A percentile compares a stretch with the other conserved stretches of the same genome.
Conservation (phyloP, 2,113 vertebrate species). For the Sigmodon hispidus region DNA sequence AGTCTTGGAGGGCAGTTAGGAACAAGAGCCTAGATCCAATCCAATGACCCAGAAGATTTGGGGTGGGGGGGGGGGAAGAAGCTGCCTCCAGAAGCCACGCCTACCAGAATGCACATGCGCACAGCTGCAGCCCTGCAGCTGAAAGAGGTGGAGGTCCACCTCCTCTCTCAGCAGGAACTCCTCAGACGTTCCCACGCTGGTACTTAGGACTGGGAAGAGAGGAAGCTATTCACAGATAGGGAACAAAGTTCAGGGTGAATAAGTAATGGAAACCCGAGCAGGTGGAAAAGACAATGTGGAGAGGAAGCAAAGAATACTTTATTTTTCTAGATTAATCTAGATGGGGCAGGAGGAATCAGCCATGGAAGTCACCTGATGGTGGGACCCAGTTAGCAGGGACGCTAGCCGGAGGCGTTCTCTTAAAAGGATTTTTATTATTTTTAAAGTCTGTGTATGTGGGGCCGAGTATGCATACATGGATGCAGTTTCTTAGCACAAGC, state of each 20-base stretch:
- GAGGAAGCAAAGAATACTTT: not conserved
- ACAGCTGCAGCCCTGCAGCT: not conserved
- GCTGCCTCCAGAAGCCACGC: not conserved
- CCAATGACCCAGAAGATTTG: not conserved
- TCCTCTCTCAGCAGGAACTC: not conserved
- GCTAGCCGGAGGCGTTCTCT: no score
- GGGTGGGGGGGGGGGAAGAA: no score
- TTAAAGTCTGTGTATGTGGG: not conserved
- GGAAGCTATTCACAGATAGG: not conserved
- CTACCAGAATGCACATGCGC: not conserved
- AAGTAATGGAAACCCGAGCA: not conserved
- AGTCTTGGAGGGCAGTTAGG: not conserved
- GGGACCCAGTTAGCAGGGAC: not conserved
- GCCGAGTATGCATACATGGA: not conserved
- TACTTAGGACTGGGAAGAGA: not conserved
- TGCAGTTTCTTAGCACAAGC: not conserved
- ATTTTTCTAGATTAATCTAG: not conserved
- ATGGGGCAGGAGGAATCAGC: not conserved
- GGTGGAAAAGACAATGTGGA: rapidly evolving
- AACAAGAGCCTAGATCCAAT: not conserved
- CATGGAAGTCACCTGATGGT: not conserved
- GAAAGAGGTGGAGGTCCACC: no score
- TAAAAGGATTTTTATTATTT: not conserved
- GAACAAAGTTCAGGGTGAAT: not conserved
- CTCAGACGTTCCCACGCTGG: rapidly evolving